Conservation (phyloP, 2,888 invertebrate species). For the Cryptocephalus moraei region DNA sequence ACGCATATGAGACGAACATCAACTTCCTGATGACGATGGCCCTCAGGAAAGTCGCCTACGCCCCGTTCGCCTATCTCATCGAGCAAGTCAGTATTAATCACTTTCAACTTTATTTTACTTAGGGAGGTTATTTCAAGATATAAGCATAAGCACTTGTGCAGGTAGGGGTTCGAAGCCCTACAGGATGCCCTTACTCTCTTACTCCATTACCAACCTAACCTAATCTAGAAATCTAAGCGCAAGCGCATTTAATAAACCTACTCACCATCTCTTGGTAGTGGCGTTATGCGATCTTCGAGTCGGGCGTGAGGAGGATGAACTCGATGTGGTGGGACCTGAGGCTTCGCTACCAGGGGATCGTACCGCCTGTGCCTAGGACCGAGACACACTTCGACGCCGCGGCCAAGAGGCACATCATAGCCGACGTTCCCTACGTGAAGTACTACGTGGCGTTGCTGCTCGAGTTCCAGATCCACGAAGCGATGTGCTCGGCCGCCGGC, state of each 20-base stretch:
- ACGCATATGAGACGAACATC: constrained; percentile 60
- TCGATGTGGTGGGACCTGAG: constrained; percentile 67
- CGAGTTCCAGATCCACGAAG: constrained; percentile 78
- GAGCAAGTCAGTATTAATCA: constrained; percentile 50
- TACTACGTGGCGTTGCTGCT: constrained; percentile 74
- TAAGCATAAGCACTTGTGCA: no score
- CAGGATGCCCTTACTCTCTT: no score
- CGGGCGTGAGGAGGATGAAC: constrained; percentile 62
- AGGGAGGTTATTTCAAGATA: no score
- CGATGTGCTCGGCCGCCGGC: constrained; percentile 63
- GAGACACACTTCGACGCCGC: constrained; percentile 76
- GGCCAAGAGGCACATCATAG: constrained; percentile 71
- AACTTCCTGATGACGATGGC: constrained; percentile 73
- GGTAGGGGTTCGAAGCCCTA: no score
- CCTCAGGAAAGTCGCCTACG: constrained; percentile 63
- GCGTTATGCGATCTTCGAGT: constrained; percentile 71
- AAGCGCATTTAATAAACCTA: no score
- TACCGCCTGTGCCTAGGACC: constrained; percentile 57
- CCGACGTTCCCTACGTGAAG: constrained; percentile 61
- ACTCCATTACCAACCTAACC: no score
- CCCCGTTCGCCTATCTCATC: constrained; percentile 71
- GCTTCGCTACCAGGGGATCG: constrained; percentile 61
- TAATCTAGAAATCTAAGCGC: no score
- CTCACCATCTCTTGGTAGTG: constrained; percentile 42
- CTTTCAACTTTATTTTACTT: neutral